These are phyloP conservation scores for Drosophila virilis DNA, from an alignment of 1,140 invertebrate genomes.

Conservation along the genomic window DNA sequence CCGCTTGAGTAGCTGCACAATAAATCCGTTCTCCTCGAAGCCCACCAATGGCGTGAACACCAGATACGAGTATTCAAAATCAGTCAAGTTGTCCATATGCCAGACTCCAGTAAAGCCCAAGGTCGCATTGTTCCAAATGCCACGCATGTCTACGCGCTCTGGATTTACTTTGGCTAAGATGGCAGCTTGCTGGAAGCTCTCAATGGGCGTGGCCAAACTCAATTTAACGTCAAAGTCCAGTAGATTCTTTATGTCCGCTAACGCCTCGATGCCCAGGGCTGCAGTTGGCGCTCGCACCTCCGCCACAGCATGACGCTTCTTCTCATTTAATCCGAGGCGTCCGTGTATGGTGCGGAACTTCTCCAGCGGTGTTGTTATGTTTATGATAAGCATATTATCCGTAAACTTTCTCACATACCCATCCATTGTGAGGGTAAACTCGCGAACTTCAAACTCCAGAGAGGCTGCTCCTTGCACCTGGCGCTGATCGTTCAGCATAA, in stretches of 20 bases:
- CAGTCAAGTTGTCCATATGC: constrained; percentile 88
- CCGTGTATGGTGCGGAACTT: constrained; percentile 87
- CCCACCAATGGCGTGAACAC: constrained; percentile 90
- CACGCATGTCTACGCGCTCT: constrained; percentile 87
- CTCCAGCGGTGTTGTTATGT: constrained; percentile 89
- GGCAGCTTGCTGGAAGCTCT: constrained; percentile 87
- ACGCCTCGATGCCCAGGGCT: constrained; percentile 88
- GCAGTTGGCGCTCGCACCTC: constrained; percentile 88
- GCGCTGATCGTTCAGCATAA: constrained; percentile 86
- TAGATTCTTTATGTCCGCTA: constrained; percentile 86
- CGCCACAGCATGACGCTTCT: constrained; percentile 89
- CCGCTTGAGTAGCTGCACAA: constrained; percentile 87
- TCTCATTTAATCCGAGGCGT: constrained; percentile 89
- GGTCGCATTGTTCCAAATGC: constrained; percentile 90
- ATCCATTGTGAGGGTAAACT: constrained; percentile 87
- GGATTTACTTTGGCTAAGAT: constrained; percentile 65
- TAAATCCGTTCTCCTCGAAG: constrained; percentile 90
- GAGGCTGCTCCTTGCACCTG: constrained; percentile 88
- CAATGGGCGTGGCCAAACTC: constrained; percentile 89
- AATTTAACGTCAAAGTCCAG: constrained; percentile 90
- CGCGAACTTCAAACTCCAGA: constrained; percentile 88
- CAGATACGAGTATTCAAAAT: constrained; percentile 91
- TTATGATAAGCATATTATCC: constrained; percentile 88
- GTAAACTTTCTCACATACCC: constrained; percentile 88
- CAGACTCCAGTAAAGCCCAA: constrained; percentile 91